Evolutionary conservation across 1,140 invertebrate genomes (phyloP).

Genomic region (Trichogramma pretiosum): DNA sequence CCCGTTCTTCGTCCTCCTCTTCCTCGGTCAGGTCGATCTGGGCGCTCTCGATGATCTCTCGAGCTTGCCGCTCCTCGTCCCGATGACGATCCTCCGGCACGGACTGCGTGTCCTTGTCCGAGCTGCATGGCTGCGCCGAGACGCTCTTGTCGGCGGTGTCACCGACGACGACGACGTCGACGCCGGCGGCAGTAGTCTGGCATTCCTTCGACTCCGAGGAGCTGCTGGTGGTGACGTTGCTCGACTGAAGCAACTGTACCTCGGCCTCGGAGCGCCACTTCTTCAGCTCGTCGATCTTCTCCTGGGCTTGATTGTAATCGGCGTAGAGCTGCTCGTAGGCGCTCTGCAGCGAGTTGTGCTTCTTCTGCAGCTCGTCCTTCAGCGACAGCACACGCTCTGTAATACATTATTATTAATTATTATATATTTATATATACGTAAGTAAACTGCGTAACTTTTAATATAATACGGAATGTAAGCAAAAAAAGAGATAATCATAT

Average conservation of each 20-base stretch:
- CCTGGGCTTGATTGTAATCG: conserved; percentile 34
- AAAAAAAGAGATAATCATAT: no score
- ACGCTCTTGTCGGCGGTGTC: no score
- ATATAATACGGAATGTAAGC: no score
- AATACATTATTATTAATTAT: conserved; percentile 21
- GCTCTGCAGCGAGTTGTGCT: conserved; percentile 39
- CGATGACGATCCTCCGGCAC: background rate
- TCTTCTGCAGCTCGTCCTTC: conserved; percentile 57
- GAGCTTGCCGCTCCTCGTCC: conserved; percentile 23
- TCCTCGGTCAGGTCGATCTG: conserved; percentile 16
- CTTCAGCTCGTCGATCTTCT: conserved; percentile 22
- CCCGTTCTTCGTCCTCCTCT: conserved; percentile 19
- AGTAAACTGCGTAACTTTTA: background rate
- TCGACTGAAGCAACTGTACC: background rate
- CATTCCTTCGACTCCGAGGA: background rate
- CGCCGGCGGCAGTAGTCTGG: background rate
- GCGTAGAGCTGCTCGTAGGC: conserved; percentile 39
- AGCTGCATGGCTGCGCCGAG: background rate
- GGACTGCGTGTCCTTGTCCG: background rate
- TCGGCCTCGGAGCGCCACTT: conserved; percentile 7
- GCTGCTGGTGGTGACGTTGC: background rate
- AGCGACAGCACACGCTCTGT: conserved; percentile 51
- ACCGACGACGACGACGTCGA: no score
- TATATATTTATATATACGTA: no score
- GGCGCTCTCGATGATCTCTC: conserved; percentile 32